Percentiles rank a stretch among this genome's conserved stretches.
phyloP scores from a whole-genome alignment of 2,888 invertebrate genomes.

The Linnaemya tessellans region DNA sequence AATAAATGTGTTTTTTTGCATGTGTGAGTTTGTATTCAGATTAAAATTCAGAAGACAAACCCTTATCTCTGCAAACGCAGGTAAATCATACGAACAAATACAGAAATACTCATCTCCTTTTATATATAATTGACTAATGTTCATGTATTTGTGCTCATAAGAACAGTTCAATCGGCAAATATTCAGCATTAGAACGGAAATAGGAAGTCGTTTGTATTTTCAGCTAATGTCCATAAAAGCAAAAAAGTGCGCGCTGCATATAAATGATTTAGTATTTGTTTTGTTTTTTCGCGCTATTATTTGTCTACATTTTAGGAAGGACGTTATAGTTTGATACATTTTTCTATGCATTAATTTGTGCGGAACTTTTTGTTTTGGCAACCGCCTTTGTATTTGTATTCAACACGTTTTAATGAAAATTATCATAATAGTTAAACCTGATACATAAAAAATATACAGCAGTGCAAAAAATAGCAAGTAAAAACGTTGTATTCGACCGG shows the following conservation, averaged over 20 bases:
- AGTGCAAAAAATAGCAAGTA: too few species aligned
- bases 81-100: background rate
- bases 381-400: conserved; percentile 5
- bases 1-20: too few species aligned
- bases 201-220: conserved; percentile 68
- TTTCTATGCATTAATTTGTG: conserved; percentile 41
- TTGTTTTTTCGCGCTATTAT: conserved; percentile 2
- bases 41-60: conserved; percentile 3
- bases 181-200: conserved; percentile 67
- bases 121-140: background rate
- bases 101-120: background rate
- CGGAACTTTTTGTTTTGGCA: conserved; percentile 1
- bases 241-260: conserved; percentile 60
- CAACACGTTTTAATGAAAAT: background rate
- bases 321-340: conserved; percentile 20
- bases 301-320: conserved; percentile 19
- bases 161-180: background rate
- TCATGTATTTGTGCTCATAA: background rate
- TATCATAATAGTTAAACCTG: background rate
- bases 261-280: conserved; percentile 36
- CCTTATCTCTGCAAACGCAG: background rate
- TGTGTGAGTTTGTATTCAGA: too few species aligned
- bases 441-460: too few species aligned
- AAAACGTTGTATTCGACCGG: too few species aligned
- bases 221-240: conserved; percentile 45